Evolutionary conservation across 2,113 vertebrate species (phyloP).

Genomic region (Oxyruncus cristatus): DNA sequence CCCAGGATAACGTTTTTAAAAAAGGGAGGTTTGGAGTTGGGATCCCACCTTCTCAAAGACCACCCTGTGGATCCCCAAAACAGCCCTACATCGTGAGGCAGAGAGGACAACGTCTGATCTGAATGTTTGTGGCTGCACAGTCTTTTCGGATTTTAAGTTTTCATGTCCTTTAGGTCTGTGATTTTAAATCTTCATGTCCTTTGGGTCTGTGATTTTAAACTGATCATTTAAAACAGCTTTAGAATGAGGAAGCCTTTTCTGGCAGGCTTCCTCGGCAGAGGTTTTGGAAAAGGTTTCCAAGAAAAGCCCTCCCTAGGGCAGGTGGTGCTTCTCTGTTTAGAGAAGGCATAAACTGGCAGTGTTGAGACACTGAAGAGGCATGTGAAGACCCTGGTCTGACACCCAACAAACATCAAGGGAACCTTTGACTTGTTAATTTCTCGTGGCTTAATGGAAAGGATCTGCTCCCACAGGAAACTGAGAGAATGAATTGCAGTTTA

Average conservation of each 20-base stretch:
- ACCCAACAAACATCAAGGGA: neutral
- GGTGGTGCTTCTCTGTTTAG: neutral
- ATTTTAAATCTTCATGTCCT: neutral
- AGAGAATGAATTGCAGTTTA: neutral
- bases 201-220: neutral
- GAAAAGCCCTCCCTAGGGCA: neutral
- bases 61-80: neutral
- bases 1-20: neutral
- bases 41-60: neutral
- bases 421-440: neutral
- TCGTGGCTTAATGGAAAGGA: neutral
- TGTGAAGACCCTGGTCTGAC: neutral
- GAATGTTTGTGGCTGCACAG: neutral
- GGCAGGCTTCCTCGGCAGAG: neutral
- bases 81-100: neutral
- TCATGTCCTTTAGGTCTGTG: neutral
- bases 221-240: neutral
- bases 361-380: neutral
- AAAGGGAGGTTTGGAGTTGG: neutral
- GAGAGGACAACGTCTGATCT: neutral
- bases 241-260: neutral
- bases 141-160: neutral
- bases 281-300: neutral
- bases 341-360: neutral
- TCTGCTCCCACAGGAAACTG: neutral